Evolutionary conservation across 2,113 vertebrate species (phyloP), one percentile per base, ranked within the genome.

Genomic region (Nibea coibor): DNA sequence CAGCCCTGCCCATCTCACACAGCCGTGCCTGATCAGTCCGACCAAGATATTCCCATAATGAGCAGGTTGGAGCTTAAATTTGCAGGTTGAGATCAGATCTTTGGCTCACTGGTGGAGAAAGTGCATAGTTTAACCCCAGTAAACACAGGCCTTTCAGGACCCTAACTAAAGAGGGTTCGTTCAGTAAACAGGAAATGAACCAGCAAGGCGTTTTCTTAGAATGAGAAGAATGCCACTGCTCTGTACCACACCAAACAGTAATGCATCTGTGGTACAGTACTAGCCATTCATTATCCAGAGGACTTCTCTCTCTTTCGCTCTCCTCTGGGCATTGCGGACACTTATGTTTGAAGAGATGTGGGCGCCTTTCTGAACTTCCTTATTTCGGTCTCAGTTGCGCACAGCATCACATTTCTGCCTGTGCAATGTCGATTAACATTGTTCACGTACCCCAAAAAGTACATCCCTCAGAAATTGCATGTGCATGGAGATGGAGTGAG

Each of bases 121-220:
- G 92, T 93, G 91, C 89, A 93, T 92, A 93, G 91, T 89, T 92
- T 72, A 80, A 0, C 0, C 0, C 0, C 76, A 72, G 91, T 93
- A 94, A 94, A 93, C 85, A 85, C 72, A 91, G 88, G 86, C 69
- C 85, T 86, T 84, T 81, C 81, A 89, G 86, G 86, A 90, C 93
- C 90, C 90, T 92, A 91, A 87, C 91, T 88, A 84, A 70, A 93
- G 82, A 79, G 88, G 88, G 90, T 85, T 78, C 43, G 48, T 81
- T 91, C 73, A 89, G 90, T 94, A 96, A 96, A 96, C 93, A 96
- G 95, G 95, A 97, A 96, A 92, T 94, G 93, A 95, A 91, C 85
- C 89, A 91, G 87, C 89, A 91, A 88, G 94, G 91, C 87, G 88
- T 83, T 95, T 88, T 78, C 90, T 92, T 85, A 85, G 89, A 94